A percentile compares a stretch with the other conserved stretches of the same genome.
These are phyloP conservation scores for Romanomermis culicivorax DNA, from an alignment of 2,888 invertebrate genomes.

Conservation along the genomic window DNA sequence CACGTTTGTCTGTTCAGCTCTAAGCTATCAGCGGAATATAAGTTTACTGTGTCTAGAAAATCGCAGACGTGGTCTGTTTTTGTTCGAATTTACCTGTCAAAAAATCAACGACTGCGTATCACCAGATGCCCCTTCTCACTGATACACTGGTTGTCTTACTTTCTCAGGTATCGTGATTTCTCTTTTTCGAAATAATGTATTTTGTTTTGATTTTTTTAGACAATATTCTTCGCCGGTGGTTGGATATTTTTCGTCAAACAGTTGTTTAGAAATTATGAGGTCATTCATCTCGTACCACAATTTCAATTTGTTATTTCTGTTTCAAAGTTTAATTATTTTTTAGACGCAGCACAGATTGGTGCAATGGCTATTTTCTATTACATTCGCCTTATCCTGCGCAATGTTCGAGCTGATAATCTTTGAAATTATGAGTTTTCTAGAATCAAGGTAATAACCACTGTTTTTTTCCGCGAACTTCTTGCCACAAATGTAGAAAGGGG, in stretches of 20 bases:
- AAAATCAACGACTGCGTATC: too few relatives aligned
- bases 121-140: neutral
- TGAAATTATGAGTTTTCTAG: slow-evolving; percentile 80
- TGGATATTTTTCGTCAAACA: slow-evolving; percentile 97
- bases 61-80: too few relatives aligned
- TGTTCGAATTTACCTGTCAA: too few relatives aligned
- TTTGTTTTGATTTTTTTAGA: slow-evolving; percentile 37
- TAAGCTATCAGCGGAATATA: too few relatives aligned
- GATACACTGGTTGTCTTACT: neutral
- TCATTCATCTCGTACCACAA: neutral
- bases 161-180: neutral
- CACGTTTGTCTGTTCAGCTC: too few relatives aligned
- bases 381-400: slow-evolving; percentile 84
- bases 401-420: slow-evolving; percentile 99
- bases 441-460: slow-evolving; percentile 77
- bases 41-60: too few relatives aligned
- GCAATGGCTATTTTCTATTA: slow-evolving; percentile 80
- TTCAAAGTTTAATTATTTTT: slow-evolving; percentile 10
- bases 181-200: neutral
- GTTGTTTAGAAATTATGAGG: slow-evolving; percentile 81
- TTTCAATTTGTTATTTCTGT: neutral
- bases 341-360: slow-evolving; percentile 71
- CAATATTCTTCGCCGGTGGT: slow-evolving; percentile 79
- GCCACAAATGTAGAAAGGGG: too few relatives aligned
- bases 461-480: too few relatives aligned